Conservation (phyloP, 53 echinoderm and acorn worm genomes). For the Temnopleurus reevesii region DNA sequence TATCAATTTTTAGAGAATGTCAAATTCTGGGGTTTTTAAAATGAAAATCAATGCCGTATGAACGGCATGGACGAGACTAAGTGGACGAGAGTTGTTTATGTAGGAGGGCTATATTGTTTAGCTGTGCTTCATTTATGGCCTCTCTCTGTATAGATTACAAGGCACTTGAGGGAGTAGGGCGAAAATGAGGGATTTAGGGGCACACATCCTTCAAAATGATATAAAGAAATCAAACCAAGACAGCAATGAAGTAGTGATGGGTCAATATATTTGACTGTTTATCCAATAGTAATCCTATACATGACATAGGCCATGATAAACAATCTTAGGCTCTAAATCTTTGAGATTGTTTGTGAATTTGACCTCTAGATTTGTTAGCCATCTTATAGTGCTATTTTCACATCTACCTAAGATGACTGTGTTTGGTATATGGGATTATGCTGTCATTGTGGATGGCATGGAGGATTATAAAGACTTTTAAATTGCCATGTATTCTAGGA, state of each 20-base stretch:
- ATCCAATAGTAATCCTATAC: background rate
- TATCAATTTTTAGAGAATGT: too few relatives aligned
- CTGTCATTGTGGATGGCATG: background rate
- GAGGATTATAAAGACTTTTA: background rate
- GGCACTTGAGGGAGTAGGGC: conserved; percentile 13
- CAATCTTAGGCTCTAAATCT: background rate
- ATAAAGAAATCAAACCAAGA: background rate
- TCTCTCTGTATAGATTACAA: conserved; percentile 30
- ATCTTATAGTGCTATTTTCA: background rate
- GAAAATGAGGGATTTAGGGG: conserved; percentile 1
- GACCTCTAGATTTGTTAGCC: background rate
- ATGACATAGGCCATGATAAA: background rate
- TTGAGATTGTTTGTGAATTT: background rate
- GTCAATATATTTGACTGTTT: conserved; percentile 12
- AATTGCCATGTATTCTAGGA: background rate
- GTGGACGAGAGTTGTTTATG: conserved; percentile 37
- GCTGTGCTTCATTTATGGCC: conserved; percentile 48
- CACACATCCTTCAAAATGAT: background rate
- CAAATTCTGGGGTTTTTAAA: too few relatives aligned
- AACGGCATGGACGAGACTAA: too few relatives aligned
- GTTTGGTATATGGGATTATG: background rate
- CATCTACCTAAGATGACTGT: background rate
- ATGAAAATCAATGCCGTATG: background rate
- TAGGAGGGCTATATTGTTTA: conserved; percentile 36
- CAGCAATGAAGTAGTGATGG: background rate